These are phyloP conservation scores for Thinocorus orbignyianus DNA, from an alignment of 2,113 vertebrate genomes.

Conservation along the genomic window DNA sequence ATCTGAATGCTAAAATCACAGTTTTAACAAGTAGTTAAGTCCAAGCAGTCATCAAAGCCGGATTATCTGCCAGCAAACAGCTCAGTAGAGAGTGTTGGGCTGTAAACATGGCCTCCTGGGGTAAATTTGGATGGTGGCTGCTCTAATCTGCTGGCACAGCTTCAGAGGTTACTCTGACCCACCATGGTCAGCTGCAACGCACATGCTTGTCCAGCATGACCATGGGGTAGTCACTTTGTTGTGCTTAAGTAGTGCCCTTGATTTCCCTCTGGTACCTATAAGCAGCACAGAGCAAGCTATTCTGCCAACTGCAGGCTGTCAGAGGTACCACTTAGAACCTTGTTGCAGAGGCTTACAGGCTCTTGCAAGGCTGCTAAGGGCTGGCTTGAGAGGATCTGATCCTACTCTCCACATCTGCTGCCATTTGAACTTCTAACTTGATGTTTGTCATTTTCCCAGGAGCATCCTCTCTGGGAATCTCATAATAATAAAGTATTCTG, in stretches of 20 bases:
- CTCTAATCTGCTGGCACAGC: neutral
- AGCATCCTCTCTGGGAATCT: neutral
- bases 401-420: neutral
- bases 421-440: neutral
- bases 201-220: accelerated
- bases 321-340: neutral
- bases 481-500: neutral
- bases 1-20: neutral
- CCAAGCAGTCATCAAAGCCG: neutral
- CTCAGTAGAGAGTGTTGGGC: neutral
- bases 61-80: neutral
- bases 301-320: neutral
- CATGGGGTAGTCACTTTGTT: neutral
- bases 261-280: neutral
- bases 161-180: neutral
- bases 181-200: neutral
- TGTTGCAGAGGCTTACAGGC: neutral
- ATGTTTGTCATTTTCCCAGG: neutral
- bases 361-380: neutral
- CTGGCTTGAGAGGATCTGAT: accelerated
- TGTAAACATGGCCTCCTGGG: neutral
- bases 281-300: accelerated
- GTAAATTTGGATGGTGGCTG: neutral
- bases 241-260: neutral
- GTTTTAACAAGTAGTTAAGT: neutral